Percentiles rank a stretch among this genome's conserved stretches.
phyloP scores from a whole-genome alignment of 2,797 vertebrate species.

The Helostoma temminkii region DNA sequence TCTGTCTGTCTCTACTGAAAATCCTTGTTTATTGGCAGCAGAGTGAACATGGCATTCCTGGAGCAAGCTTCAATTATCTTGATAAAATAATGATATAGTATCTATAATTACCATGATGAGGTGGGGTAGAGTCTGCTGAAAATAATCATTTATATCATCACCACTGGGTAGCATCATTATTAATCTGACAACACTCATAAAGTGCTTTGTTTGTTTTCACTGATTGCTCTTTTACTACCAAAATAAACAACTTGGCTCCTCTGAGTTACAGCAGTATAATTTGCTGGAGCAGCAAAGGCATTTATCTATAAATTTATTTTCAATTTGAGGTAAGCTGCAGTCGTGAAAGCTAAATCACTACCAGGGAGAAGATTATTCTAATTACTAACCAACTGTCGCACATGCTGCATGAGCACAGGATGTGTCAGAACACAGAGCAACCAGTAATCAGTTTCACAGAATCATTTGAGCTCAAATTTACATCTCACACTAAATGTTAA shows the following conservation, averaged over 20 bases:
- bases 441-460: constrained; percentile 78
- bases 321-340: constrained; percentile 85
- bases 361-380: constrained; percentile 86
- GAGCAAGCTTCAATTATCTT: constrained; percentile 80
- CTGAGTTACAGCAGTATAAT: constrained; percentile 83
- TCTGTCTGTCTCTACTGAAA: constrained; percentile 38
- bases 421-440: constrained; percentile 79
- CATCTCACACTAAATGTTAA: constrained; percentile 70
- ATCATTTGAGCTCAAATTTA: constrained; percentile 78
- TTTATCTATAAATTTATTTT: constrained; percentile 89
- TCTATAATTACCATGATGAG: constrained; percentile 85
- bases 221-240: constrained; percentile 82
- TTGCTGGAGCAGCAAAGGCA: constrained; percentile 81
- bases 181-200: constrained; percentile 82
- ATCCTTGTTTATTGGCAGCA: constrained; percentile 67
- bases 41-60: constrained; percentile 65
- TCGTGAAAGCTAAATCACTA: constrained; percentile 86
- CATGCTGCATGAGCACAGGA: constrained; percentile 79
- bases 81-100: constrained; percentile 84
- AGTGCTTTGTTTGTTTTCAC: constrained; percentile 82
- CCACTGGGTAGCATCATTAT: constrained; percentile 79
- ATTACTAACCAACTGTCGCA: constrained; percentile 84
- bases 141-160: constrained; percentile 80
- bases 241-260: constrained; percentile 86
- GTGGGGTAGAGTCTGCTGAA: constrained; percentile 72